Base-by-base conservation (phyloP, 2,113 vertebrate genomes). In the Salvelinus namaycush region DNA sequence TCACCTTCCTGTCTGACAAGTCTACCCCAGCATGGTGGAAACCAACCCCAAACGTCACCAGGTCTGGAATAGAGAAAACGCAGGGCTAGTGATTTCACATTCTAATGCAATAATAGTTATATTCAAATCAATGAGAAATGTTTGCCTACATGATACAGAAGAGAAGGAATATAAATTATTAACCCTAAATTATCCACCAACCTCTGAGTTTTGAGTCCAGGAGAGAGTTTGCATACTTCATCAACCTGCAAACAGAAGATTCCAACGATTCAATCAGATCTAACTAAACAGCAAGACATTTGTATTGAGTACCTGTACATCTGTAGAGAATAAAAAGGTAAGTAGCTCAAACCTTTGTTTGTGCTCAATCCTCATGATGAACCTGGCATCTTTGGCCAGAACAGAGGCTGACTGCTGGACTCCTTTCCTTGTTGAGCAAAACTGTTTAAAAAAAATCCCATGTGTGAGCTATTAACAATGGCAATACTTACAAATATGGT, bases 351-450 rank as follows among this genome's bases (percentile, higher is more conserved):
- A 96, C 98, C 97, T 95, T 88, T 97, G 94, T 90, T 95, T 97
- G 89, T 99, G 97, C 81, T 97, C 95, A 48, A 87, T 1, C 73
- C 87, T 93, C 92, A 99, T 93, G 22, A 96, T 89, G 92, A 99
- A 99, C 76, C 94, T 95, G 73, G 95, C 94, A 83, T 99, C 96
- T 89, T 98, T 98, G 77, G 95, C 93, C 83, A 99, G 90, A 88
- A 99, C 91, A 81, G 94, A 88, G 81, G 97, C 96, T 1, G 97
- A 95, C 81, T 98, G 97, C 81, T 99, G 98, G 68, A 94, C 96
- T 89, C 97, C 96, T 95, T 98, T 99, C 82, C 97, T 96, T 77
- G 97, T 99, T 64, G 97, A 95, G 94, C 97, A 99, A 89, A 99
- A 98, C 98, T 99, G 79, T 5, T 79, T 83, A 93, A 89, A 49